phyloP scores from a whole-genome alignment of 2,888 invertebrate species.

The Oscheius sp. region DNA sequence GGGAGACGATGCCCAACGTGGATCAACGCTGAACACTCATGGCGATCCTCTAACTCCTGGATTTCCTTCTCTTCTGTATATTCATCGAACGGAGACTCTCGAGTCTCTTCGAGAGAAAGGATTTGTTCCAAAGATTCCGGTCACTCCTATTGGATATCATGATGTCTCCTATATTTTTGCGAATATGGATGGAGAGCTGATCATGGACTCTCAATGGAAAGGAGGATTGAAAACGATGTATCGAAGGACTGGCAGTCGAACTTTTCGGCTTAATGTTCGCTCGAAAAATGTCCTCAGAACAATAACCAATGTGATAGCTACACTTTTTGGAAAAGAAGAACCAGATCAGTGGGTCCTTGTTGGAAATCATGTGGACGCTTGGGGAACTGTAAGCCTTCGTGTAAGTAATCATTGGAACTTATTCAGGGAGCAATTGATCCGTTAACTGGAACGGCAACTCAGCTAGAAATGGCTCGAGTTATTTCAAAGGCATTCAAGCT shows the following conservation, averaged over 20 bases:
- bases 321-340: constrained; percentile 68
- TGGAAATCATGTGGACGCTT: constrained; percentile 75
- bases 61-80: constrained; percentile 71
- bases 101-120: constrained; percentile 23
- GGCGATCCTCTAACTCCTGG: constrained; percentile 74
- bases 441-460: constrained; percentile 73
- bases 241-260: constrained; percentile 61
- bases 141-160: constrained; percentile 51
- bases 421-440: constrained; percentile 73
- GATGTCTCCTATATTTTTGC: constrained; percentile 45
- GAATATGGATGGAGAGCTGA: constrained; percentile 37
- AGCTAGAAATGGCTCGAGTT: constrained; percentile 71
- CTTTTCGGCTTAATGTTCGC: constrained; percentile 41
- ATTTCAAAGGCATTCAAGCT: constrained; percentile 8
- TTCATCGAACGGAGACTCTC: constrained; percentile 35
- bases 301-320: constrained; percentile 71
- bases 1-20: constrained; percentile 72
- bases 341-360: constrained; percentile 74
- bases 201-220: constrained; percentile 37
- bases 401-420: no score
- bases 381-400: constrained; percentile 71
- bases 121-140: constrained; percentile 46
- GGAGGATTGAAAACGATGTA: constrained; percentile 49
- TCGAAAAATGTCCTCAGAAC: constrained; percentile 35
- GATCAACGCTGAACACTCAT: constrained; percentile 68